Conservation (phyloP, 2,888 invertebrate species). For the Sussaba pulchella region DNA sequence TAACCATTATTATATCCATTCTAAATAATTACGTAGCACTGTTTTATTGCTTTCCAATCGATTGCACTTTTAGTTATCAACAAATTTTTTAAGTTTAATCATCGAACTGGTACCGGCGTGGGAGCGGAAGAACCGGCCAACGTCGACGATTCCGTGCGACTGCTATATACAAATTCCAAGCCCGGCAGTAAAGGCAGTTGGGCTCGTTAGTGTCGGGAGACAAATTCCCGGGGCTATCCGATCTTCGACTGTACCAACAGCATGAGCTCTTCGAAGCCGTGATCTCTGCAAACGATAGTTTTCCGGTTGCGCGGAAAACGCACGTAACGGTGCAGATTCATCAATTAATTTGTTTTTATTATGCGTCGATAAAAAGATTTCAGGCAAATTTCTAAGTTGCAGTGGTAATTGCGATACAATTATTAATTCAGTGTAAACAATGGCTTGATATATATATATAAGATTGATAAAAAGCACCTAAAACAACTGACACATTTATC, state of each 20-base stretch:
- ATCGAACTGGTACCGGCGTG: too few species aligned
- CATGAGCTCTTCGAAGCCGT: neutral
- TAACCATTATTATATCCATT: neutral
- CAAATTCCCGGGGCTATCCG: slow-evolving; percentile 47
- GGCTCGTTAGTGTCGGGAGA: slow-evolving; percentile 37
- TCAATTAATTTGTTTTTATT: too few species aligned
- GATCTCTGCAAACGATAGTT: neutral
- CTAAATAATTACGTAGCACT: neutral
- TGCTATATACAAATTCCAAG: slow-evolving; percentile 46
- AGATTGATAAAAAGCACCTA: too few species aligned
- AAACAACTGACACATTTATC: too few species aligned
- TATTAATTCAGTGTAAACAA: too few species aligned
- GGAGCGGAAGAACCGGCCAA: slow-evolving; percentile 53
- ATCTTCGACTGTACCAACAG: too few species aligned
- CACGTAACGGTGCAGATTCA: too few species aligned
- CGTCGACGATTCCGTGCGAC: slow-evolving; percentile 56
- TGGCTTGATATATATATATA: too few species aligned
- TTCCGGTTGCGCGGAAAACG: too few species aligned
- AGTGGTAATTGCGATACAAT: too few species aligned
- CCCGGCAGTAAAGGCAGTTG: slow-evolving; percentile 42
- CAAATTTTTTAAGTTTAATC: neutral
- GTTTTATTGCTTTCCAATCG: neutral
- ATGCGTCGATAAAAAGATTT: too few species aligned
- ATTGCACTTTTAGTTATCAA: neutral
- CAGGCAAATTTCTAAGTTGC: too few species aligned